These are phyloP conservation scores for Botia almorhae DNA, from an alignment of 2,797 vertebrate genomes.

Conservation along the genomic window DNA sequence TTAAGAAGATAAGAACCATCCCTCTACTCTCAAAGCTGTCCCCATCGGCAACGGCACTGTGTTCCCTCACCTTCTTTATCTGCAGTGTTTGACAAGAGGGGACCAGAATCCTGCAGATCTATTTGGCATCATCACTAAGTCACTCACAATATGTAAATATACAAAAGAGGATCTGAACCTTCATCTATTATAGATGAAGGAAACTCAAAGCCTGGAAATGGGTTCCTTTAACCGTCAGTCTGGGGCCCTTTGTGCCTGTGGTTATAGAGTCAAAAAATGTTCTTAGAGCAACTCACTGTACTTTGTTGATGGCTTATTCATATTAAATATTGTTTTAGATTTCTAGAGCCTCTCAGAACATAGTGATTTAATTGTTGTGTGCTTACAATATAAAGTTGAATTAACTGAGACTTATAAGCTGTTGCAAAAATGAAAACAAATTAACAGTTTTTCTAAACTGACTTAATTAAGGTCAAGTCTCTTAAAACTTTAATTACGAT, in stretches of 20 bases:
- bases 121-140: constrained; percentile 77
- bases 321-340: neutral
- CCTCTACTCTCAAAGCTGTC: constrained; percentile 71
- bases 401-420: neutral
- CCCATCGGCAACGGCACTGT: constrained; percentile 66
- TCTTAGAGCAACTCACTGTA: neutral
- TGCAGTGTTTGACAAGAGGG: constrained; percentile 71
- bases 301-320: constrained; percentile 41
- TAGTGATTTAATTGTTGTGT: neutral
- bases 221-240: constrained; percentile 50
- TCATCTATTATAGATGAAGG: constrained; percentile 79
- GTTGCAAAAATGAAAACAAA: too few species aligned
- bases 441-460: too few species aligned
- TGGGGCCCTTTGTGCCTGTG: constrained; percentile 34
- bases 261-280: constrained; percentile 34
- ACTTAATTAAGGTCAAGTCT: too few species aligned
- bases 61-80: constrained; percentile 78
- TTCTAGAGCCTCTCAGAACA: neutral
- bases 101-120: constrained; percentile 75
- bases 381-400: neutral
- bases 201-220: constrained; percentile 73
- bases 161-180: constrained; percentile 65
- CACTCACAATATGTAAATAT: constrained; percentile 78
- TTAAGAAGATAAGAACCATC: constrained; percentile 75
- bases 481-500: too few species aligned